phyloP scores from a whole-genome alignment of 2,113 vertebrate genomes.

The Microtus pennsylvanicus region DNA sequence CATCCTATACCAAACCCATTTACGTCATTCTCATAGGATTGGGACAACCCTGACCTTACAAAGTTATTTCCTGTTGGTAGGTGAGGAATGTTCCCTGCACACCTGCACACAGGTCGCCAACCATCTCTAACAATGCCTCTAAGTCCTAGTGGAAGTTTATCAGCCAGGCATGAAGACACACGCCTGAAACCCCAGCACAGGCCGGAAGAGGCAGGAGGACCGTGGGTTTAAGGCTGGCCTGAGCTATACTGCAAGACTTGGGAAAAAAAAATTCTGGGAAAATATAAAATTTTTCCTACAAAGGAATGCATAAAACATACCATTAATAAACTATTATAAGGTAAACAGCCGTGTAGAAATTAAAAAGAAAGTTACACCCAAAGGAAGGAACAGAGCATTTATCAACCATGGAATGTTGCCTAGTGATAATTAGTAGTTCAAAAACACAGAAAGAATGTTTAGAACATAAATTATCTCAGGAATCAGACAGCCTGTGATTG shows the following conservation, averaged over 20 bases:
- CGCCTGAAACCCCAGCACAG: background rate
- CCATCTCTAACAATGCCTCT: constrained; percentile 9
- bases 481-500: background rate
- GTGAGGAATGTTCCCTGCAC: constrained; percentile 24
- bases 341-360: background rate
- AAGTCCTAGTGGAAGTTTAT: background rate
- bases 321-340: background rate
- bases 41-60: background rate
- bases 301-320: background rate
- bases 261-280: background rate
- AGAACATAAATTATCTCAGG: background rate
- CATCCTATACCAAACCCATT: background rate
- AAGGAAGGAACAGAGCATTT: background rate
- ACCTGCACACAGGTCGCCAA: background rate
- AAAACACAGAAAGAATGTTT: background rate
- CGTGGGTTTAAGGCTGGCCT: background rate
- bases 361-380: background rate
- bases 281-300: constrained; percentile 4
- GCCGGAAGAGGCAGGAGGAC: no score
- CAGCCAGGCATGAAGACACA: background rate
- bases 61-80: background rate
- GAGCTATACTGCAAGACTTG: background rate
- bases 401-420: background rate
- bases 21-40: background rate
- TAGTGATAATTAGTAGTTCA: background rate